These are phyloP conservation scores for Notospermus geniculatus DNA, from an alignment of 1,140 invertebrate species.

Conservation along the genomic window DNA sequence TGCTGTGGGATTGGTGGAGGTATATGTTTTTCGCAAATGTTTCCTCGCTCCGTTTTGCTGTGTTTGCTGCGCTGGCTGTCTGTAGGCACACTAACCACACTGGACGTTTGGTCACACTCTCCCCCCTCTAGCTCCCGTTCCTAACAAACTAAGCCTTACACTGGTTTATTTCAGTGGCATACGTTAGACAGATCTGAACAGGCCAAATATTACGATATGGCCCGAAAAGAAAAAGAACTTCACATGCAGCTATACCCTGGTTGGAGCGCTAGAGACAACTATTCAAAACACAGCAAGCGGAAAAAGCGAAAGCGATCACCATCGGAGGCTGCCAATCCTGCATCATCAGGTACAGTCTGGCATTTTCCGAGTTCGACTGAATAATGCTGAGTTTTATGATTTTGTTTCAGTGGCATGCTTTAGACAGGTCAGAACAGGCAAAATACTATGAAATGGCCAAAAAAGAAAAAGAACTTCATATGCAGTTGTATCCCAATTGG, in stretches of 20 bases:
- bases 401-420: slow-evolving; percentile 91
- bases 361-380: too few species aligned
- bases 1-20: too few species aligned
- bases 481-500: slow-evolving; percentile 98
- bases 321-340: too few species aligned
- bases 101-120: too few species aligned
- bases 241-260: slow-evolving; percentile 98
- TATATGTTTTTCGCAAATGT: too few species aligned
- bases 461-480: slow-evolving; percentile 96
- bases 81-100: too few species aligned
- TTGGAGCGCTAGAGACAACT: slow-evolving; percentile 99
- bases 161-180: slow-evolving; percentile 83
- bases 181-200: slow-evolving; percentile 97
- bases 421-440: slow-evolving; percentile 97
- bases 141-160: too few species aligned
- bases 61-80: too few species aligned
- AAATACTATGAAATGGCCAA: slow-evolving; percentile 99
- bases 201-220: slow-evolving; percentile 99
- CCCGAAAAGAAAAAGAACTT: slow-evolving; percentile 94
- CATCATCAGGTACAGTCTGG: too few species aligned
- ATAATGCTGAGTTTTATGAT: not conserved
- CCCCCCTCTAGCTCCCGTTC: too few species aligned
- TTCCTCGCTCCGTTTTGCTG: too few species aligned
- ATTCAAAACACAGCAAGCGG: slow-evolving; percentile 91
- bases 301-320: slow-evolving; percentile 82